Base-by-base conservation (phyloP, 2,888 invertebrate species). In the Nephrotoma guestfalica region DNA sequence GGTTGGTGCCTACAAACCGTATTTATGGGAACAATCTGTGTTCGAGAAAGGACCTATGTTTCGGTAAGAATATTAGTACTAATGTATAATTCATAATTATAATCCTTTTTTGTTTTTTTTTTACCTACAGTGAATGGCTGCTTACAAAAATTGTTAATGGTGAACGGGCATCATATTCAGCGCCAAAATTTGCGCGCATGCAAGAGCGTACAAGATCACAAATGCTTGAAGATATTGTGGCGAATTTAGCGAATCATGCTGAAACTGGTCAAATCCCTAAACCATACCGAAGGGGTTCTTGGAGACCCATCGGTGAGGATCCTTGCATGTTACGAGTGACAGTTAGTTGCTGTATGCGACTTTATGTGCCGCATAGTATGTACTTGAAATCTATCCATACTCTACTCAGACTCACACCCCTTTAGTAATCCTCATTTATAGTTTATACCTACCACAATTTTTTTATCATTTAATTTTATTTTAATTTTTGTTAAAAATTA, bases 191-290 rank as follows among this genome's bases (percentile, higher is more conserved):
- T 90, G 98, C 98, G 0, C 93, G 97, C 88, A 98, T 98, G 98
- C 97, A 98, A 91, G 98, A 98, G 90, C 93, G 98, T 87, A 98
- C 98, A 0, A 93, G 98, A 47, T 96, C 96, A 88, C 98, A 98
- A 91, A 97, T 98, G 97, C 93, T 98, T 47, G 97, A 98, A 91
- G 98, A 98, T 90, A 96, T 98, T 87, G 97, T 98, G 7, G 97
- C 97, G 88, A 98, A 98, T 92, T 92, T 98, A 89, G 97, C 97
- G 89, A 98, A 98, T 92, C 97, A 98, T 90, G 97, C 97, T 0
- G 97, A 98, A 92, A 98, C 98, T 83, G 98, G 98, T 87, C 97
- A 98, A 92, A 98, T 98, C 91, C 98, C 98, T 9, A 98, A 98
- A 92, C 97, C 98, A 41, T 98, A 98, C 91, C 93, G 97, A 91